Evolutionary conservation across 2,888 invertebrate genomes (phyloP).

Genomic region (Scelioninae gen. 2): DNA sequence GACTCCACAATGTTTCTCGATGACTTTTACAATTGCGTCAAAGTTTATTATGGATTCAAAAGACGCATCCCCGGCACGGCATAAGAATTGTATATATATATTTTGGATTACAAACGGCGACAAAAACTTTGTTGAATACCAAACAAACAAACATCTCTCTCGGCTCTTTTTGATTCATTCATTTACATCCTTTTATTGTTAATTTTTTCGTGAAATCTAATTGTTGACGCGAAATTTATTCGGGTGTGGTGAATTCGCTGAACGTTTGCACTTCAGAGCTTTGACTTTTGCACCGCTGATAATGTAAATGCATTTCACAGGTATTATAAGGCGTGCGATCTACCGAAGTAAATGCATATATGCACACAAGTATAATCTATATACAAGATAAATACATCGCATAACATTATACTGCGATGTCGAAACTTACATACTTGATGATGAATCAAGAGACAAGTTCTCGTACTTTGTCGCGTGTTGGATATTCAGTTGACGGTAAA

Average conservation of each 20-base stretch:
- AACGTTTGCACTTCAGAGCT: slow-evolving; percentile 28
- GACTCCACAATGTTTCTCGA: too few species aligned
- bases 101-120: too few species aligned
- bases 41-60: too few species aligned
- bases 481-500: slow-evolving; percentile 14
- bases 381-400: slow-evolving; percentile 28
- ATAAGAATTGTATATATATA: too few species aligned
- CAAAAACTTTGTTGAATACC: too few species aligned
- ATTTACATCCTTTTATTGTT: too few species aligned
- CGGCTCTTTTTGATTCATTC: too few species aligned
- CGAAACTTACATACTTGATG: slow-evolving; percentile 37
- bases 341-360: slow-evolving; percentile 15
- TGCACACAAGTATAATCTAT: slow-evolving; percentile 13
- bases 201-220: slow-evolving; percentile 29
- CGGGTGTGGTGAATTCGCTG: slow-evolving; percentile 21
- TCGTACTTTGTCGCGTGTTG: slow-evolving; percentile 7
- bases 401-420: slow-evolving; percentile 24
- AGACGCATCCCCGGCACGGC: too few species aligned
- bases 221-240: slow-evolving; percentile 34
- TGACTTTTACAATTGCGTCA: too few species aligned
- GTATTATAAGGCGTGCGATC: slow-evolving; percentile 30
- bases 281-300: slow-evolving; percentile 28
- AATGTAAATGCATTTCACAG: slow-evolving; percentile 20
- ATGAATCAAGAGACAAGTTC: slow-evolving; percentile 30
- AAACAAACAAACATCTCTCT: too few species aligned